Conservation (phyloP, 2,888 invertebrate genomes). For the Athalia rosae region DNA sequence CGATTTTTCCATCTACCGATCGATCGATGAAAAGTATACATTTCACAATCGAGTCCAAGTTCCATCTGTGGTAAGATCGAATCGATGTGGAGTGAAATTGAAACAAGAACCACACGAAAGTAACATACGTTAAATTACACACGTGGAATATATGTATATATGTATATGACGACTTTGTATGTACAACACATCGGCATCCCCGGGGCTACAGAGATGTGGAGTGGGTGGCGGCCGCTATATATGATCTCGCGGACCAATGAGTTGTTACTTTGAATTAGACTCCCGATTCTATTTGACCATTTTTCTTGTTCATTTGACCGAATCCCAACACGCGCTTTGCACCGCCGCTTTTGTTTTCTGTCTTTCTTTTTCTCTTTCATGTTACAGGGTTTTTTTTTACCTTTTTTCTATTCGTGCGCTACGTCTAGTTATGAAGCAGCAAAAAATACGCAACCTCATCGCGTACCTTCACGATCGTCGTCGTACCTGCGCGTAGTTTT, state of each 20-base stretch:
- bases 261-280: slow-evolving; percentile 47
- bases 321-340: slow-evolving; percentile 31
- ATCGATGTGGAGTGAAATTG: too few species aligned
- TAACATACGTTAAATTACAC: too few species aligned
- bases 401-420: not conserved
- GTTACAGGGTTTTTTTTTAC: not conserved
- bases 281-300: slow-evolving; percentile 37
- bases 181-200: not conserved
- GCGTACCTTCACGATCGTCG: too few species aligned
- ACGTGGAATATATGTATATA: slow-evolving; percentile 9
- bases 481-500: too few species aligned
- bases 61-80: too few species aligned
- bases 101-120: too few species aligned
- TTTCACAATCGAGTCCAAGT: too few species aligned
- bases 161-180: not conserved
- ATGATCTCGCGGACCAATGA: slow-evolving; percentile 42
- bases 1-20: too few species aligned
- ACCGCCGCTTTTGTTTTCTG: not conserved
- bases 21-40: too few species aligned
- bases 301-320: slow-evolving; percentile 45
- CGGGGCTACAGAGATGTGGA: not conserved
- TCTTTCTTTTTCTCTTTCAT: not conserved
- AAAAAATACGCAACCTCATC: not conserved
- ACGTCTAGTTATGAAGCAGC: slow-evolving; percentile 8
- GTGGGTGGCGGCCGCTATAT: slow-evolving; percentile 24